Percentiles rank a stretch among this genome's conserved stretches.
Conservation (phyloP, 2,797 vertebrate species). For the Pelochelys cantorii region DNA sequence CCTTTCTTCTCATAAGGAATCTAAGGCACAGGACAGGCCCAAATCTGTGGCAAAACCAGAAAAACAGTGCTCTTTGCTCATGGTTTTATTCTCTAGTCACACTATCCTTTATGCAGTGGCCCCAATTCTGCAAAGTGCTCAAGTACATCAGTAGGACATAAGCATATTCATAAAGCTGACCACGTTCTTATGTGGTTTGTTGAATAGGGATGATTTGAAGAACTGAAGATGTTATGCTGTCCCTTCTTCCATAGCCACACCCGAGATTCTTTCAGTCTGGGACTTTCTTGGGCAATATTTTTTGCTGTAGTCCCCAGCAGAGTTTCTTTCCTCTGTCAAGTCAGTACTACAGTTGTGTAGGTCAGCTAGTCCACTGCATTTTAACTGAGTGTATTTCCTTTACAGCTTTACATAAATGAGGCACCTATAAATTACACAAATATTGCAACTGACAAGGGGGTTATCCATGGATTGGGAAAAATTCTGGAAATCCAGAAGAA, state of each 20-base stretch:
- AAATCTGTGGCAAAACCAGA: background rate
- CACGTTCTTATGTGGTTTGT: rapidly evolving
- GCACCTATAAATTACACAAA: conserved; percentile 87
- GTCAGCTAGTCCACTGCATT: background rate
- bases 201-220: background rate
- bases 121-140: background rate
- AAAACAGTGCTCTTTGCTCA: background rate
- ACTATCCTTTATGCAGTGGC: rapidly evolving
- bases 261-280: background rate
- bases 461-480: conserved; percentile 88
- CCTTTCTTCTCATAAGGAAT: background rate
- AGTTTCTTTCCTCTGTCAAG: background rate
- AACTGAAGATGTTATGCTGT: background rate
- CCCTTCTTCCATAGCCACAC: background rate
- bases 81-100: background rate
- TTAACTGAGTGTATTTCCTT: background rate
- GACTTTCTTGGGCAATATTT: background rate
- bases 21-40: background rate
- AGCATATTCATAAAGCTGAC: background rate
- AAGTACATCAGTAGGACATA: background rate
- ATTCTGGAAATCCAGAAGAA: conserved; percentile 91
- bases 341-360: background rate
- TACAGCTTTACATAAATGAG: conserved; percentile 90
- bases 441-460: conserved; percentile 87
- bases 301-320: background rate